Conservation (phyloP, 2,797 vertebrate genomes). For the Dallia pectoralis region DNA sequence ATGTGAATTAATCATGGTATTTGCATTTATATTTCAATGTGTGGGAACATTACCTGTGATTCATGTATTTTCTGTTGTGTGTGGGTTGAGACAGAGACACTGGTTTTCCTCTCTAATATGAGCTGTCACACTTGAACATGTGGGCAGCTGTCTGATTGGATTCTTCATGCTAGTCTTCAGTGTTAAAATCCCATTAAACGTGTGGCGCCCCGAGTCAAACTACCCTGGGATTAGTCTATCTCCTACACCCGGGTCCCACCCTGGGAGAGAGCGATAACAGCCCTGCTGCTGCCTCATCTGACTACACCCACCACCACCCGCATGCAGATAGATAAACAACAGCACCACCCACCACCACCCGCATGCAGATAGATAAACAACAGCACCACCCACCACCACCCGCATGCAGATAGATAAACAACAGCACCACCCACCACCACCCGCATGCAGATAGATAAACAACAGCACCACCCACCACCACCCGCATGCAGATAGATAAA, state of each 20-base stretch:
- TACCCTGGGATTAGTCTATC: conserved; percentile 64
- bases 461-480: too few species aligned
- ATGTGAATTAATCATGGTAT: not conserved
- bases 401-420: too few species aligned
- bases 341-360: not conserved
- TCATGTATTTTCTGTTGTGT: conserved; percentile 7
- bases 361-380: not conserved
- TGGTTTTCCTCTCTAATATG: conserved; percentile 26
- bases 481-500: too few species aligned
- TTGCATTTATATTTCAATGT: conserved; percentile 36
- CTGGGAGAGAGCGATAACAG: conserved; percentile 71
- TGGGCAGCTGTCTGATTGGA: conserved; percentile 61
- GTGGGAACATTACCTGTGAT: conserved; percentile 25
- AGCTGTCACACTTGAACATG: conserved; percentile 47
- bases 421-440: too few species aligned
- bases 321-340: not conserved
- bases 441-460: too few species aligned
- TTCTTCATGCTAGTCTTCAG: conserved; percentile 60
- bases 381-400: not conserved
- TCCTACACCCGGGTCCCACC: conserved; percentile 53
- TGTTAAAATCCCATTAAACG: conserved; percentile 68
- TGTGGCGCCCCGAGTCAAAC: conserved; percentile 56
- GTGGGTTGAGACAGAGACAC: conserved; percentile 21
- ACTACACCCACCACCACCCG: not conserved
- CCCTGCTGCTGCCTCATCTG: conserved; percentile 63